These are phyloP conservation scores for Neoaliturus tenellus DNA, from an alignment of 2,888 invertebrate genomes.

Conservation along the genomic window DNA sequence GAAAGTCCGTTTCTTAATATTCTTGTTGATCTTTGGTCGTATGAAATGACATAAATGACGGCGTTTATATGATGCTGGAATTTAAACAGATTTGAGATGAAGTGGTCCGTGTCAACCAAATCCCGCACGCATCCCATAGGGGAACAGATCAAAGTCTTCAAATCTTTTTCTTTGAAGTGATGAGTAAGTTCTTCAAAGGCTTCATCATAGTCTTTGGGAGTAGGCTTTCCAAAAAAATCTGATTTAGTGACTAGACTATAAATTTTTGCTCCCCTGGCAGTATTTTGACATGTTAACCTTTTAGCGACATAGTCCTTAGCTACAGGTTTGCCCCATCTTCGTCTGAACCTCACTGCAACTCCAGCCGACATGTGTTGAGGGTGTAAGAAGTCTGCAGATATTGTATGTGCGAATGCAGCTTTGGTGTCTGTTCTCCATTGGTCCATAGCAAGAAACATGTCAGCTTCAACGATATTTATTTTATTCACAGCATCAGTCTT, in stretches of 20 bases:
- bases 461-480: neutral
- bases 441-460: neutral
- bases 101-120: neutral
- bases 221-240: neutral
- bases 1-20: neutral
- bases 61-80: neutral
- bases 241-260: neutral
- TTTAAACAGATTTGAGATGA: neutral
- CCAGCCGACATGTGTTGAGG: neutral
- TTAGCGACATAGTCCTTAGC: neutral
- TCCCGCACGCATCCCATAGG: constrained; percentile 17
- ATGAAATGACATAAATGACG: neutral
- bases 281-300: neutral
- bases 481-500: neutral
- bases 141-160: constrained; percentile 23
- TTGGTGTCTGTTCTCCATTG: neutral
- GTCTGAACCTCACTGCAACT: neutral
- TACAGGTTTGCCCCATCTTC: neutral
- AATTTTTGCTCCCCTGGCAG: neutral
- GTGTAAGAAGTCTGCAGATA: neutral
- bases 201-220: neutral
- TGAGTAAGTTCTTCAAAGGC: neutral
- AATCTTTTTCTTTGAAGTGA: neutral
- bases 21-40: neutral
- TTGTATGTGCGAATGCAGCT: neutral